phyloP scores from a whole-genome alignment of 1,140 invertebrate species.

The Papilio helenus region DNA sequence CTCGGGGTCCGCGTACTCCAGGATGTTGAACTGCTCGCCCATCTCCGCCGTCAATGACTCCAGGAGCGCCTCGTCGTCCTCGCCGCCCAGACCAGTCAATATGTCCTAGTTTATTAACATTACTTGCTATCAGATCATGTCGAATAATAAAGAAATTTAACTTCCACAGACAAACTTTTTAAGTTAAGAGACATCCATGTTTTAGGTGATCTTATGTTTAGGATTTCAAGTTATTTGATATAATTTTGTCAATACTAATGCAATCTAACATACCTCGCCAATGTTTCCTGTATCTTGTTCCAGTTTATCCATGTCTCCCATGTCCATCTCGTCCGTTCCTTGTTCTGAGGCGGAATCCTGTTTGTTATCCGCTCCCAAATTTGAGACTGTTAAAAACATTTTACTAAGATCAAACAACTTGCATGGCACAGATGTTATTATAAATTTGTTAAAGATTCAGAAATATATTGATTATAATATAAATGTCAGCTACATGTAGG shows the following conservation, averaged over 20 bases:
- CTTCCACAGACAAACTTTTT: neutral
- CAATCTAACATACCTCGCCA: conserved; percentile 84
- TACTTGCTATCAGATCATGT: neutral
- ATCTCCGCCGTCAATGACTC: conserved; percentile 89
- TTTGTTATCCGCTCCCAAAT: conserved; percentile 52
- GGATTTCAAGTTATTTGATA: too few species aligned
- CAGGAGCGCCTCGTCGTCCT: conserved; percentile 94
- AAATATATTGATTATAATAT: neutral
- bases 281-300: conserved; percentile 88
- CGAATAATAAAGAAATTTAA: neutral
- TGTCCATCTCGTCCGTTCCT: conserved; percentile 87
- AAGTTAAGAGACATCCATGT: too few species aligned
- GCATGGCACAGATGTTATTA: neutral
- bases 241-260: too few species aligned
- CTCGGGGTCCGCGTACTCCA: conserved; percentile 97
- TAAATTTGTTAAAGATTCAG: neutral
- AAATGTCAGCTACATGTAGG: conserved; percentile 14
- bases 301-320: conserved; percentile 92
- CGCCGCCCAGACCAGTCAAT: conserved; percentile 90
- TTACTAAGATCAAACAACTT: neutral
- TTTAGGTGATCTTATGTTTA: too few species aligned
- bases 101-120: conserved; percentile 82
- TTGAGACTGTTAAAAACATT: conserved; percentile 44
- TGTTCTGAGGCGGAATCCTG: conserved; percentile 66
- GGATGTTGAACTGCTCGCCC: conserved; percentile 97